phyloP scores from a whole-genome alignment of 2,888 invertebrate species.

The Geophilus truncorum region DNA sequence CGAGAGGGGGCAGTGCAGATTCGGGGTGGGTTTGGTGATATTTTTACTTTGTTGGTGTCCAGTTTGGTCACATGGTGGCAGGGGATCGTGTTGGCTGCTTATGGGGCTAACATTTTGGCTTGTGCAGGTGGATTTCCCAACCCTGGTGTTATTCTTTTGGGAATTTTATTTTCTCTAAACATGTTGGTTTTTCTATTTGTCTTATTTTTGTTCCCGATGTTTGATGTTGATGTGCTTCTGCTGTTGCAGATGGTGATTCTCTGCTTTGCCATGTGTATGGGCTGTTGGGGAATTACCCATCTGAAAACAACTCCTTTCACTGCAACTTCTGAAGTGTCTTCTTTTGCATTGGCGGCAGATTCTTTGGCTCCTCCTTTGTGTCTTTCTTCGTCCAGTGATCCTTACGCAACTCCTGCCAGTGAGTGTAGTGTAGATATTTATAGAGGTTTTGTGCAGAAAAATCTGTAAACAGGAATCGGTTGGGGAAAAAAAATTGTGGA shows the following conservation, averaged over 20 bases:
- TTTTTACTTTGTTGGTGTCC: neutral
- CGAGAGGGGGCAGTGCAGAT: conserved; percentile 7
- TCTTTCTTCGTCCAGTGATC: neutral
- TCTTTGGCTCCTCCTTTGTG: conserved; percentile 10
- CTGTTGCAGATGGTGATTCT: conserved; percentile 20
- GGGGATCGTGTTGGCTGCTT: neutral
- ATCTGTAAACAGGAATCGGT: too few species aligned
- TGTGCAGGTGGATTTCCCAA: neutral
- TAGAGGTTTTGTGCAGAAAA: too few species aligned
- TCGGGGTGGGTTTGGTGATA: neutral
- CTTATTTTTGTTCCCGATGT: neutral
- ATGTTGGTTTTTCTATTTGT: neutral
- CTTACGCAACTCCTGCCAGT: conserved; percentile 12
- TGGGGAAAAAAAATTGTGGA: too few species aligned
- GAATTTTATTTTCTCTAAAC: neutral
- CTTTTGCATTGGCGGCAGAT: neutral
- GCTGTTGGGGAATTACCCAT: neutral
- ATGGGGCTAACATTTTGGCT: neutral
- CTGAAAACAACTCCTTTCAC: neutral
- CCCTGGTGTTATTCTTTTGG: neutral
- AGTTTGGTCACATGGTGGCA: neutral
- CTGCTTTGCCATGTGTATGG: conserved; percentile 6
- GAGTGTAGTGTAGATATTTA: neutral
- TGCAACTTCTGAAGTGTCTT: neutral
- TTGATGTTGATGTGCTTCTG: conserved; percentile 19